These are phyloP conservation scores for Seira ritae DNA, from an alignment of 2,888 invertebrate species.

Conservation along the genomic window DNA sequence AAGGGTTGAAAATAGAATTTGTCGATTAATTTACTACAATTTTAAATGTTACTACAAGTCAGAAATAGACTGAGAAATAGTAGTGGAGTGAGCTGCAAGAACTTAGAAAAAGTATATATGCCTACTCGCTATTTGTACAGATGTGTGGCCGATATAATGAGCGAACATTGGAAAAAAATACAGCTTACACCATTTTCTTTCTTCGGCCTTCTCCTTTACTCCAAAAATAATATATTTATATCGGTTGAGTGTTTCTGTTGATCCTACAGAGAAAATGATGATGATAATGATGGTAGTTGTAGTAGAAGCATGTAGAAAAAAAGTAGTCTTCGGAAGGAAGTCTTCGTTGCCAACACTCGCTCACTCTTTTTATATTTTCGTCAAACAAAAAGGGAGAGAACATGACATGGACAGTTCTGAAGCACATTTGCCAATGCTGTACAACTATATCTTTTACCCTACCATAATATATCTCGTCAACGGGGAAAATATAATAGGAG, in stretches of 20 bases:
- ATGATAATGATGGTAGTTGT: constrained; percentile 39
- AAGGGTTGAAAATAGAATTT: constrained; percentile 11
- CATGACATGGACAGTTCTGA: neutral
- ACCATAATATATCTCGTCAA: neutral
- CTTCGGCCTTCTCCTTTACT: neutral
- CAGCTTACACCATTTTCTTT: neutral
- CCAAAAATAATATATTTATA: neutral
- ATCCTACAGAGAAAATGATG: neutral
- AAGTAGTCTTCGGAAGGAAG: constrained; percentile 65
- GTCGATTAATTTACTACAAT: neutral
- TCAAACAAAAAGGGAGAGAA: neutral
- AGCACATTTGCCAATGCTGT: neutral
- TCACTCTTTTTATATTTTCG: neutral
- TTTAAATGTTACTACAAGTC: neutral
- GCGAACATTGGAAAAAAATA: neutral
- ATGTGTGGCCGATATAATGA: constrained; percentile 4
- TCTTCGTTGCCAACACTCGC: constrained; percentile 60
- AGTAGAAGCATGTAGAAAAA: constrained; percentile 32
- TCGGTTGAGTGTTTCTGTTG: neutral
- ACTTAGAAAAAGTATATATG: neutral
- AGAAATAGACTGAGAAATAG: neutral
- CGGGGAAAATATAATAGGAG: neutral
- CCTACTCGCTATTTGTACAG: neutral
- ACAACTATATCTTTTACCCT: neutral
- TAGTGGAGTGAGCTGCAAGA: neutral